Percentiles rank a stretch among this genome's conserved stretches.
These are phyloP conservation scores for Coracopsis vasa DNA, from an alignment of 2,113 vertebrate genomes.

Conservation along the genomic window DNA sequence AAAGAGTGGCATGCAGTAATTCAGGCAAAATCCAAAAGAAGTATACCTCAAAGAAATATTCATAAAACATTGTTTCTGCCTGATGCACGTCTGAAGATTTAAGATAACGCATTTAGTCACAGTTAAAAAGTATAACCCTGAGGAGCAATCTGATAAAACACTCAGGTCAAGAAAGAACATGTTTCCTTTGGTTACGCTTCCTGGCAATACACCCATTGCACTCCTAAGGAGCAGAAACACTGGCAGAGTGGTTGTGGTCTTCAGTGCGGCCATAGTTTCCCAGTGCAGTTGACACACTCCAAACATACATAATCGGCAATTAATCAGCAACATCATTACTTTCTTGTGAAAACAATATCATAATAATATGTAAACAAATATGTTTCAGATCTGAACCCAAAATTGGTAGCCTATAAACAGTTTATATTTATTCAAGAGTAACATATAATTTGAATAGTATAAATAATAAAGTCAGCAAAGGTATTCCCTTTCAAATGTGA, in stretches of 20 bases:
- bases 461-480: neutral
- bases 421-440: neutral
- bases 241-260: neutral
- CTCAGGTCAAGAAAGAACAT: conserved; percentile 23
- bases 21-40: neutral
- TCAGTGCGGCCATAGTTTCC: neutral
- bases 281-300: neutral
- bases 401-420: neutral
- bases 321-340: neutral
- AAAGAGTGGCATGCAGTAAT: neutral
- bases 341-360: neutral
- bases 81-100: neutral
- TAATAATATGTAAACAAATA: neutral
- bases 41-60: neutral
- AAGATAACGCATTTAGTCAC: neutral
- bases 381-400: neutral
- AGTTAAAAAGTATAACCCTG: conserved; percentile 22
- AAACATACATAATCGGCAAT: neutral
- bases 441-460: neutral
- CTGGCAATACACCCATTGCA: neutral
- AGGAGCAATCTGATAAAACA: conserved; percentile 19
- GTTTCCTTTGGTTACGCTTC: neutral
- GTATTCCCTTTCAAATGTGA: neutral
- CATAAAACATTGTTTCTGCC: neutral
- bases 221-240: neutral